Percentiles rank a stretch among this genome's conserved stretches.
Conservation (phyloP, 1,140 invertebrate genomes). For the Eurosta solidaginis region DNA sequence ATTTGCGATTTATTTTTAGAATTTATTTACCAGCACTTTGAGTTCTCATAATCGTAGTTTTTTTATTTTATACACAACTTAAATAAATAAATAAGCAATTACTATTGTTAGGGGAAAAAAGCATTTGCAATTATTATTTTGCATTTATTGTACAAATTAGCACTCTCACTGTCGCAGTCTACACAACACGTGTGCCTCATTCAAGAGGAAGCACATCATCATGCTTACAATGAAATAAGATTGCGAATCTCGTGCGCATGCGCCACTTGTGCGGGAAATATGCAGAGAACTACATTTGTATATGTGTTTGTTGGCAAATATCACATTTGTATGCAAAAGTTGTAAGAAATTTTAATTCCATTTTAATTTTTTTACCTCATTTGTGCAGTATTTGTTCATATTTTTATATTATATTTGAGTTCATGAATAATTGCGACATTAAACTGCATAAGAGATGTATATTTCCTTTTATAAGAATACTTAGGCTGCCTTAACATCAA, state of each 20-base stretch:
- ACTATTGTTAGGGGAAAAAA: not conserved
- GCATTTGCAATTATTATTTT: not conserved
- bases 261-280: not conserved
- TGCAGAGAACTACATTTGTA: not conserved
- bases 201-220: not conserved
- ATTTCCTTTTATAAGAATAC: too few species aligned
- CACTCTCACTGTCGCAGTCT: not conserved
- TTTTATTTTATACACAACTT: not conserved
- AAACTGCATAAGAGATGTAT: too few species aligned
- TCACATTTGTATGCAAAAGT: not conserved
- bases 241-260: not conserved
- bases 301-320: not conserved
- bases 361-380: too few species aligned
- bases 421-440: too few species aligned
- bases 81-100: not conserved
- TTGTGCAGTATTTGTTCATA: too few species aligned
- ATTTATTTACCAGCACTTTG: not conserved
- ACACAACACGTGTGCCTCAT: too few species aligned
- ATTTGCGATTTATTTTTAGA: not conserved
- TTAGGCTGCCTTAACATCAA: too few species aligned
- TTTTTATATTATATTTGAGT: too few species aligned
- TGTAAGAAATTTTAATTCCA: not conserved
- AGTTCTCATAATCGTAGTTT: not conserved
- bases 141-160: not conserved
- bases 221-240: not conserved